Conservation (phyloP, 2,113 vertebrate species). For the Prietella phreatophila region DNA sequence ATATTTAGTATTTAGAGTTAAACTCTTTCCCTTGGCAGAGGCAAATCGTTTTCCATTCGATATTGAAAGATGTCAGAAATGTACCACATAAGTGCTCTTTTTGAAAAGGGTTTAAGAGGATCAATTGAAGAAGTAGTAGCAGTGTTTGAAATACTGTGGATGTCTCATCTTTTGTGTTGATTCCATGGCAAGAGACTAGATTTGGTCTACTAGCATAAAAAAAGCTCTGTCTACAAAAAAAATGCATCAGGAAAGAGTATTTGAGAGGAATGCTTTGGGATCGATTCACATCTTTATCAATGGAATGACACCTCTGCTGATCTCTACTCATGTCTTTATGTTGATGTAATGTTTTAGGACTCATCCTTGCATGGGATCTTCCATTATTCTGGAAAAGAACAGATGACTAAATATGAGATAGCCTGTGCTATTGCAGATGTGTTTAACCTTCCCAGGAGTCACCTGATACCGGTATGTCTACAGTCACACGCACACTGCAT, state of each 20-base stretch:
- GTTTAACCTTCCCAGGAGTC: slow-evolving; percentile 88
- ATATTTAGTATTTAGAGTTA: not conserved
- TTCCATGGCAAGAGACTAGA: not conserved
- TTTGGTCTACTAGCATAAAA: not conserved
- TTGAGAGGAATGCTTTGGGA: not conserved
- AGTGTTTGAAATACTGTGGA: not conserved
- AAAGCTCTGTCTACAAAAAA: not conserved
- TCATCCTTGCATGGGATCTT: slow-evolving; percentile 85
- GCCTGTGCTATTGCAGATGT: slow-evolving; percentile 88
- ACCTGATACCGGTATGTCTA: slow-evolving; percentile 82
- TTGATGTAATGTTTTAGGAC: slow-evolving; percentile 70
- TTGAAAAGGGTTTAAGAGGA: not conserved
- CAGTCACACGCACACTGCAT: not conserved
- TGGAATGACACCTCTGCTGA: no score
- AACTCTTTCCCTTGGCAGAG: not conserved
- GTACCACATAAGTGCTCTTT: not conserved
- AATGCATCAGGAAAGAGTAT: not conserved
- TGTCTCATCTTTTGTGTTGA: not conserved
- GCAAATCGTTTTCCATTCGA: not conserved
- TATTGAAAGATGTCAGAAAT: not conserved
- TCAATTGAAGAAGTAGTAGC: not conserved
- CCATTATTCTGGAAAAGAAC: slow-evolving; percentile 92
- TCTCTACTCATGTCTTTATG: not conserved
- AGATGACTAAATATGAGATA: slow-evolving; percentile 98
- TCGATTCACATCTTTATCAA: not conserved